Percentiles rank a stretch among this genome's conserved stretches.
Conservation (phyloP, 2,797 vertebrate genomes). For the Micropoecilia bifurca region DNA sequence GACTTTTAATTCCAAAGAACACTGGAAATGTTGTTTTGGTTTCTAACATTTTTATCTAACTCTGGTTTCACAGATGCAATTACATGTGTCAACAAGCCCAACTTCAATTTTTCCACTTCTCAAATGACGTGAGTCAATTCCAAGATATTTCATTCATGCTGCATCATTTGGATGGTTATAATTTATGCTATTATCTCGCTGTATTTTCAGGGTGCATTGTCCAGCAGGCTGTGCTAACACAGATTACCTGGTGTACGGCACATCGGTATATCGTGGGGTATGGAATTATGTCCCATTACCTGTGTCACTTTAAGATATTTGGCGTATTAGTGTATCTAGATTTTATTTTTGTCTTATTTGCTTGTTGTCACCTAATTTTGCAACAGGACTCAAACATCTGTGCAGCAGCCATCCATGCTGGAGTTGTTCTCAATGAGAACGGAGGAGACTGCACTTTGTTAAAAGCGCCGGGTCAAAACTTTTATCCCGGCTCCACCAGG, state of each 20-base stretch:
- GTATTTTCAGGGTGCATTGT: constrained; percentile 78
- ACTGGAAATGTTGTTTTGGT: not conserved
- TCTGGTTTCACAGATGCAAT: constrained; percentile 75
- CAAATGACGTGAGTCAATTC: constrained; percentile 71
- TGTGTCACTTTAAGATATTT: not conserved
- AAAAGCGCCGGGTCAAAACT: constrained; percentile 72
- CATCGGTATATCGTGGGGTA: constrained; percentile 78
- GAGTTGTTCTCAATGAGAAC: constrained; percentile 77
- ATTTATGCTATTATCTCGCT: not conserved
- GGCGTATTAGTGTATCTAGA: not conserved
- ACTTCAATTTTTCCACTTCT: constrained; percentile 68
- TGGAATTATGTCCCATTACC: constrained; percentile 17
- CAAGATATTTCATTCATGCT: not conserved
- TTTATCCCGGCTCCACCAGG: constrained; percentile 78
- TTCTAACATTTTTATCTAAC: not conserved
- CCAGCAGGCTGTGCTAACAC: constrained; percentile 73
- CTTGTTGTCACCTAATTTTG: not conserved
- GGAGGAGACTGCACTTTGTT: constrained; percentile 84
- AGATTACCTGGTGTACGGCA: constrained; percentile 75
- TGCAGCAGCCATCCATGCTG: constrained; percentile 83
- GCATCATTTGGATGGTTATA: not conserved
- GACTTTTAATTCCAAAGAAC: not conserved
- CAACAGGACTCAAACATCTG: constrained; percentile 83
- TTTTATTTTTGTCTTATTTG: not conserved
- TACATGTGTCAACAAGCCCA: constrained; percentile 64